Base-by-base conservation (phyloP, 2,113 vertebrate species). In the Siphamia tubifer region DNA sequence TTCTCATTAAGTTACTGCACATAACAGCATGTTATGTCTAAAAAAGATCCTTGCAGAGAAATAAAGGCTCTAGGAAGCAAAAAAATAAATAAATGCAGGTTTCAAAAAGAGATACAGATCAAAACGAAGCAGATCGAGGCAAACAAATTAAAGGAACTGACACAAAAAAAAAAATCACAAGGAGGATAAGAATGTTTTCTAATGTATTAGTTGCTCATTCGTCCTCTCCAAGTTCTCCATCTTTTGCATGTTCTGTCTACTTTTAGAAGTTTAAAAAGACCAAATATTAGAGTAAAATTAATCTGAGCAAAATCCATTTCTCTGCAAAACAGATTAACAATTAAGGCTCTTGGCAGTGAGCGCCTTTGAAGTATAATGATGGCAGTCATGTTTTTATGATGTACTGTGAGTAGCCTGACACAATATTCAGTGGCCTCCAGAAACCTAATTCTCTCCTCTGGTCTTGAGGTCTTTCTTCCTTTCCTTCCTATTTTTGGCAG, bases 321-420 rank as follows among this genome's bases (percentile, higher is more conserved):
- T 20, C 32, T 43, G 38, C 36, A 70, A 75, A 66, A 76, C 67
- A 75, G 52, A 84, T 81, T 74, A 82, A 76, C 72, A 80, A 76
- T 77, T 75, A 78, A 83, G 74, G 73, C 70, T 82, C 60, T 71
- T 34, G 67, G 82, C 68, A 9, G 25, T 49, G 63, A 65, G 42
- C 23, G 62, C 31, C 62, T 82, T 88, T 83, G 75, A 80, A 80
- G 76, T 79, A 44, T 20, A 62, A 69, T 61, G 52, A 51, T 11
- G 6, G 44, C 57, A 60, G 68, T 53, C 15, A 2, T 57, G 47
- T 76, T 62, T 69, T 72, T 35, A 20, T 42, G 43, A 57, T 52
- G 38, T 60, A 23, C 43, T 32, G 9, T 1, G 34, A 53, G 47
- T 49, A 71, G 72, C 23, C 49, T 11, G 49, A 57, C 77, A 54